These are phyloP conservation scores for Ascidia mentula DNA, from an alignment of 23 tunicate genomes.

Conservation along the genomic window DNA sequence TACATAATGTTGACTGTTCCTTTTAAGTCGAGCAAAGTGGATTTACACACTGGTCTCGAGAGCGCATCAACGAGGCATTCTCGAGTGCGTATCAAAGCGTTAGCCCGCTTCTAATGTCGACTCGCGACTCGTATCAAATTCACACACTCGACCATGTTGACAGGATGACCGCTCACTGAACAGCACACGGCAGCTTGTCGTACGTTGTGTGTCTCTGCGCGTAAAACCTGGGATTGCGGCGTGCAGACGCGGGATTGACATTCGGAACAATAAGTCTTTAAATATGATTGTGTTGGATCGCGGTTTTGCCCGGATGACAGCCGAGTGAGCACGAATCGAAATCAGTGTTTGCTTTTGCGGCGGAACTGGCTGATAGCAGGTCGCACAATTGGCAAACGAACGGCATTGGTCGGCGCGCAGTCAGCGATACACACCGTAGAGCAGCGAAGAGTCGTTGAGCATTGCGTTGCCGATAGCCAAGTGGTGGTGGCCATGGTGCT, in stretches of 20 bases:
- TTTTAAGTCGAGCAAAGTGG: neutral
- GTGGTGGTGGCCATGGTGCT: conserved; percentile 47
- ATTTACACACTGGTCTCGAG: conserved; percentile 6
- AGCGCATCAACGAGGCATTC: neutral
- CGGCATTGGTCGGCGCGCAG: neutral
- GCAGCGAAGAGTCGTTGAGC: conserved; percentile 45
- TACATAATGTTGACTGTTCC: conserved; percentile 8
- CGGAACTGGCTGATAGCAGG: too few species aligned
- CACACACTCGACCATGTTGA: conserved; percentile 1
- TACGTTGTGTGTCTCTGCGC: too few species aligned
- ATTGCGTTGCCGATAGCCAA: conserved; percentile 16
- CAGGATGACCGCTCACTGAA: neutral
- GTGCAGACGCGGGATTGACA: too few species aligned
- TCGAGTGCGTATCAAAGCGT: conserved; percentile 11
- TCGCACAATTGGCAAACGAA: neutral
- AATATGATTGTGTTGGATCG: too few species aligned
- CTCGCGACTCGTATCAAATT: neutral
- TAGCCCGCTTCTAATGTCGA: neutral
- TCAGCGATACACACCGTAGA: conserved; percentile 73
- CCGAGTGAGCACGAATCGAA: too few species aligned
- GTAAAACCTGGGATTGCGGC: too few species aligned
- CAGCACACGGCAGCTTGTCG: too few species aligned
- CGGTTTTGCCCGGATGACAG: too few species aligned
- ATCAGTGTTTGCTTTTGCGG: too few species aligned
- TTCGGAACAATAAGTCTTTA: too few species aligned